Evolutionary conservation across 2,888 invertebrate genomes (phyloP).

Genomic region (Alitta virens): DNA sequence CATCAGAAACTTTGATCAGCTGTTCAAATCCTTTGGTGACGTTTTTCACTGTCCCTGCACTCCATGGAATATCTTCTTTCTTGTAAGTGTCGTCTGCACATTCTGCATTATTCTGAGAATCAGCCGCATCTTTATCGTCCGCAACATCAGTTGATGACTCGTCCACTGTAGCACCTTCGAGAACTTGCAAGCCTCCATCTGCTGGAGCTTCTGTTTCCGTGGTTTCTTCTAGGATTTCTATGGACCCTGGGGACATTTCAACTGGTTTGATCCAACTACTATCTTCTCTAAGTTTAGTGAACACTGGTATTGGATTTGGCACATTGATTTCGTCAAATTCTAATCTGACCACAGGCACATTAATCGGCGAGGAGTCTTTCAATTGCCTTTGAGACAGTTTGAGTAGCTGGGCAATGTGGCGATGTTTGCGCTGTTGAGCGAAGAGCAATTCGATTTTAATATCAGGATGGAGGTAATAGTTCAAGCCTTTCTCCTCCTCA

Average conservation of each 20-base stretch:
- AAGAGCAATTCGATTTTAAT: slow-evolving; percentile 19
- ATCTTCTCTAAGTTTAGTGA: slow-evolving; percentile 23
- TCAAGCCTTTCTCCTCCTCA: slow-evolving; percentile 1
- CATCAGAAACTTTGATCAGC: slow-evolving; percentile 32
- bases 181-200: background rate
- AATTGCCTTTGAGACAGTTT: background rate
- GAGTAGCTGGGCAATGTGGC: slow-evolving; percentile 38
- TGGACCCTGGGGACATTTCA: background rate
- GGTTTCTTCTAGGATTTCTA: background rate
- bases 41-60: slow-evolving; percentile 68
- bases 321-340: background rate
- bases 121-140: background rate
- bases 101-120: slow-evolving; percentile 19
- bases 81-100: slow-evolving; percentile 55
- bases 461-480: slow-evolving; percentile 24
- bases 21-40: slow-evolving; percentile 66
- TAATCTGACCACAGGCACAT: background rate
- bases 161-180: background rate
- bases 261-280: slow-evolving; percentile 27
- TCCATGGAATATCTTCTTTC: slow-evolving; percentile 67
- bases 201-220: background rate
- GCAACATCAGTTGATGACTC: background rate
- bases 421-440: slow-evolving; percentile 19
- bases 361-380: background rate
- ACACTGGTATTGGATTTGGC: slow-evolving; percentile 4